Percentiles rank a stretch among this genome's conserved stretches.
Evolutionary conservation across 2,888 invertebrate species (phyloP).

Genomic region (Pseudococcus jackbeardsleyi): DNA sequence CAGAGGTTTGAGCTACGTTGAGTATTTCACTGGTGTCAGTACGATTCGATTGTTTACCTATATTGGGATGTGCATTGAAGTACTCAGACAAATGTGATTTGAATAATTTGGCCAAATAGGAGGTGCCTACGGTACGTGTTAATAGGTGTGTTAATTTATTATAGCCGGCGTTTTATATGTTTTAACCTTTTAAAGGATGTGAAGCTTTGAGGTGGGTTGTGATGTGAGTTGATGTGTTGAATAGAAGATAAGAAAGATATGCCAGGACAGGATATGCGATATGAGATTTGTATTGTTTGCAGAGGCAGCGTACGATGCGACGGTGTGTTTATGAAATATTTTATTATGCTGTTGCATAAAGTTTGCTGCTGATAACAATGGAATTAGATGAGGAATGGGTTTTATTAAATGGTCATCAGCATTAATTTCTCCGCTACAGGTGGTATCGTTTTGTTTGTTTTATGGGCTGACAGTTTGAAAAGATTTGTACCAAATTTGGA

Average conservation of each 20-base stretch:
- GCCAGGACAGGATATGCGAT: constrained; percentile 5
- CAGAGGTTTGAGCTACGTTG: not conserved
- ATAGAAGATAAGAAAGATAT: constrained; percentile 30
- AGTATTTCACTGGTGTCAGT: not conserved
- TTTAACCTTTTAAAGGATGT: constrained; percentile 50
- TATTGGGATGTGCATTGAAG: not conserved
- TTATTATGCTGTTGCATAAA: constrained; percentile 21
- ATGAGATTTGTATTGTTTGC: constrained; percentile 27
- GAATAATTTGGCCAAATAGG: constrained; percentile 1
- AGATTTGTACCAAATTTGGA: too few species aligned
- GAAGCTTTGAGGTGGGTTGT: constrained; percentile 37
- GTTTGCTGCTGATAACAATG: not conserved
- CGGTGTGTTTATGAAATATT: constrained; percentile 34
- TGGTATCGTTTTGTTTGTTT: not conserved
- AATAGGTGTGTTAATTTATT: constrained; percentile 45
- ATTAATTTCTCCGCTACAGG: not conserved
- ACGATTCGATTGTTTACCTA: constrained; percentile 36
- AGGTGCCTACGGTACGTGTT: constrained; percentile 48
- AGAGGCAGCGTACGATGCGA: too few species aligned
- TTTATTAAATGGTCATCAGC: not conserved
- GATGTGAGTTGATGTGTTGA: constrained; percentile 23
- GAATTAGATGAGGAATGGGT: not conserved
- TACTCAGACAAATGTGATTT: constrained; percentile 12
- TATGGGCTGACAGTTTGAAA: too few species aligned
- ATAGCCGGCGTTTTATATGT: not conserved